Conservation (phyloP, 2,797 vertebrate genomes). For the Tragopan temminckii region DNA sequence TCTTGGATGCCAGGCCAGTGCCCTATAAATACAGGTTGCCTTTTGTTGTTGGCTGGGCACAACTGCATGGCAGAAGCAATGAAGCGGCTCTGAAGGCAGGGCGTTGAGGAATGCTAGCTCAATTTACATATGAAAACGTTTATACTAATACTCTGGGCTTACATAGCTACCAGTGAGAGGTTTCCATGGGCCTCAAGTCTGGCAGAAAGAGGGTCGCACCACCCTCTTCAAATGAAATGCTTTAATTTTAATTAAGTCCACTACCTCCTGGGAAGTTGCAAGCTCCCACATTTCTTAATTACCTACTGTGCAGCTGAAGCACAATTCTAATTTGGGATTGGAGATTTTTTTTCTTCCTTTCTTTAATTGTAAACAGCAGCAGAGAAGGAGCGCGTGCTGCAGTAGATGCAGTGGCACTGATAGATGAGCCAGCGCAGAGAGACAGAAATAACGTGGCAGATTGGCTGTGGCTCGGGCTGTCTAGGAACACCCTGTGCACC, state of each 20-base stretch:
- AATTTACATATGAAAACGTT: conserved; percentile 71
- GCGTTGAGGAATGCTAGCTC: conserved; percentile 44
- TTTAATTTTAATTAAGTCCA: conserved; percentile 71
- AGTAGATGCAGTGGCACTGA: conserved; percentile 75
- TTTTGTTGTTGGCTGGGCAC: conserved; percentile 60
- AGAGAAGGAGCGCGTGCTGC: conserved; percentile 44
- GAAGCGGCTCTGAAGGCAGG: conserved; percentile 37
- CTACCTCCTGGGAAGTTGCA: conserved; percentile 64
- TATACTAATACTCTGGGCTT: conserved; percentile 36
- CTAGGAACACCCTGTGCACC: conserved; percentile 68
- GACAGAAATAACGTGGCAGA: conserved; percentile 65
- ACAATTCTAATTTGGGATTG: neutral
- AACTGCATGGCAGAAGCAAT: conserved; percentile 41
- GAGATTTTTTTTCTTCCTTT: neutral
- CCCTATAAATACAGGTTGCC: conserved; percentile 64
- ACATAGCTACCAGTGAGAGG: conserved; percentile 20
- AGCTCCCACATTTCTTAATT: conserved; percentile 69
- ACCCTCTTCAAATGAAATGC: conserved; percentile 62
- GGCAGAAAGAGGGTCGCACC: conserved; percentile 36
- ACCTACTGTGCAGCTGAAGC: conserved; percentile 37
- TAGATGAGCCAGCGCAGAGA: conserved; percentile 65
- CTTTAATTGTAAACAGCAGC: conserved; percentile 28
- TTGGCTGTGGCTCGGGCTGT: conserved; percentile 59
- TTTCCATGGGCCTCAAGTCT: conserved; percentile 45
- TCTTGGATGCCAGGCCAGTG: conserved; percentile 60